A percentile compares a stretch with the other conserved stretches of the same genome.
Evolutionary conservation across 2,797 vertebrate species (phyloP).

Genomic region (Esox masquinongy): DNA sequence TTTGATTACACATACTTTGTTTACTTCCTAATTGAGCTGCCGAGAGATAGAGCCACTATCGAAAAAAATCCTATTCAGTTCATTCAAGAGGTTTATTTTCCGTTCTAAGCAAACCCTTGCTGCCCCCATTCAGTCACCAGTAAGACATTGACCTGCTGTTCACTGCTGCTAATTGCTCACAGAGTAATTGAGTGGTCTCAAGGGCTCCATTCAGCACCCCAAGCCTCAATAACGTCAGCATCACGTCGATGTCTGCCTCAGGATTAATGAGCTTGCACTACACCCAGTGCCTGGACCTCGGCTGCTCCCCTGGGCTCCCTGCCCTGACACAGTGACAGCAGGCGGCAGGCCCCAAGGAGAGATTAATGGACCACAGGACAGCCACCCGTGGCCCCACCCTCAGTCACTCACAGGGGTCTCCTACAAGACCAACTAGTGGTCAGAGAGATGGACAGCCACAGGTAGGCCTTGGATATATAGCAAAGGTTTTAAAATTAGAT

Average conservation of each 20-base stretch:
- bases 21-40: no score
- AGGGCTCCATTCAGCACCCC: constrained; percentile 54
- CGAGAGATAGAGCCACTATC: no score
- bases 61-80: no score
- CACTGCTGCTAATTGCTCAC: constrained; percentile 29
- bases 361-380: background rate
- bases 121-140: background rate
- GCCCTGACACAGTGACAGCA: no score
- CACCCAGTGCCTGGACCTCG: background rate
- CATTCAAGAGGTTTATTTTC: no score
- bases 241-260: constrained; percentile 62
- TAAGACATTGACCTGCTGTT: background rate
- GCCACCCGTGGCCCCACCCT: background rate
- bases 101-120: no score
- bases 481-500: no score
- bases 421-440: no score
- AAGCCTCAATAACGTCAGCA: constrained; percentile 61
- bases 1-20: no score
- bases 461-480: no score
- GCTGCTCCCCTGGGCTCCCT: no score
- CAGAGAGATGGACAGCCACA: no score
- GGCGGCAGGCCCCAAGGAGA: background rate
- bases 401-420: background rate
- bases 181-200: constrained; percentile 66
- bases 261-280: constrained; percentile 62